Evolutionary conservation across 2,888 invertebrate species (phyloP).

Genomic region (Pherbina coryleti): DNA sequence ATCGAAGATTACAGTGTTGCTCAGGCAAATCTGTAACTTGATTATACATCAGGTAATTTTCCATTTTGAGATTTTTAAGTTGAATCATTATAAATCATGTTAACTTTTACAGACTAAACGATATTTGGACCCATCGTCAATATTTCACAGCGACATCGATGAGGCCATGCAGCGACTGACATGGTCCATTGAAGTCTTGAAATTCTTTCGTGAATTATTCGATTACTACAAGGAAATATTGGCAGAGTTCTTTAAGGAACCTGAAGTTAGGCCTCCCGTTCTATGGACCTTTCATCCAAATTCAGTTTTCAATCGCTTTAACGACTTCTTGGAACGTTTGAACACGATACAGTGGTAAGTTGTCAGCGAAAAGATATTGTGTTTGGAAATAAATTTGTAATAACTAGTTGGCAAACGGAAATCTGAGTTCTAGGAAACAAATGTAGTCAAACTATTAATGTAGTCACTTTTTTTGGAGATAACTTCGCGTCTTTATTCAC

Average conservation of each 20-base stretch:
- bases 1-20: conserved; percentile 86
- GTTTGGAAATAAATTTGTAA: no score
- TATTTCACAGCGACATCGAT: conserved; percentile 95
- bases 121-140: conserved; percentile 89
- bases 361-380: background rate
- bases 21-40: conserved; percentile 91
- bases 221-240: conserved; percentile 80
- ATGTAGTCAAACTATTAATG: no score
- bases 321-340: conserved; percentile 81
- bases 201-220: conserved; percentile 76
- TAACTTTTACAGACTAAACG: conserved; percentile 79
- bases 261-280: conserved; percentile 68
- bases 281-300: conserved; percentile 88
- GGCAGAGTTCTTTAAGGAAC: conserved; percentile 76
- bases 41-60: conserved; percentile 83
- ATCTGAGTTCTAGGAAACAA: no score
- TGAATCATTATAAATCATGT: background rate
- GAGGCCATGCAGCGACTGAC: conserved; percentile 89
- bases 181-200: conserved; percentile 76
- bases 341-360: conserved; percentile 77
- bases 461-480: background rate
- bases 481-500: background rate
- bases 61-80: background rate
- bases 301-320: conserved; percentile 83
- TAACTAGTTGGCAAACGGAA: no score